Conservation (phyloP, 2,113 vertebrate genomes). For the Orthonyx spaldingii region DNA sequence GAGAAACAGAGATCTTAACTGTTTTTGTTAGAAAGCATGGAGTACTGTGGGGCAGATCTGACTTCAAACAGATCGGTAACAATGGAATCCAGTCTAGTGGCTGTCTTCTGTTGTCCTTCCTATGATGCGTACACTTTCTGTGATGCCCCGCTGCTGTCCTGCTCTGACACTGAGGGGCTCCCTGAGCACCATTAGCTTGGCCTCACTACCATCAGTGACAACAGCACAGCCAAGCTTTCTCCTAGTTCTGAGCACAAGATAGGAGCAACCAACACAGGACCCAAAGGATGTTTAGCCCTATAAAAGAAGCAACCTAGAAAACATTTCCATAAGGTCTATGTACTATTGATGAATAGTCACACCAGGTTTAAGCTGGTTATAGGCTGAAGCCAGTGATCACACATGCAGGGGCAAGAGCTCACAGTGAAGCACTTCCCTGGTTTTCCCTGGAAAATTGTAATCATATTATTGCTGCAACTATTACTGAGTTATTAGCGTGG, state of each 20-base stretch:
- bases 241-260: background rate
- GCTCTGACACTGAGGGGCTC: accelerated
- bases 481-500: background rate
- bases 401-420: background rate
- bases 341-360: background rate
- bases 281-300: background rate
- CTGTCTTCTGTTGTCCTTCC: background rate
- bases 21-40: background rate
- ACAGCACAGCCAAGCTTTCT: accelerated
- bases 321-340: background rate
- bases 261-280: background rate
- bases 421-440: background rate
- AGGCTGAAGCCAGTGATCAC: background rate
- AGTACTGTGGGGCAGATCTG: background rate
- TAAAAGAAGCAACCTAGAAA: background rate
- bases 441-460: background rate
- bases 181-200: background rate
- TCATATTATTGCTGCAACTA: background rate
- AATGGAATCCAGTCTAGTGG: background rate
- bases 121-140: background rate
- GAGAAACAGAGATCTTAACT: background rate
- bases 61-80: background rate
- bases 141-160: background rate
- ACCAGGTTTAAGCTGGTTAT: background rate
- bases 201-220: background rate